Percentiles rank a stretch among this genome's conserved stretches.
Conservation (phyloP, 2,797 vertebrate species). For the Bradypus variegatus region DNA sequence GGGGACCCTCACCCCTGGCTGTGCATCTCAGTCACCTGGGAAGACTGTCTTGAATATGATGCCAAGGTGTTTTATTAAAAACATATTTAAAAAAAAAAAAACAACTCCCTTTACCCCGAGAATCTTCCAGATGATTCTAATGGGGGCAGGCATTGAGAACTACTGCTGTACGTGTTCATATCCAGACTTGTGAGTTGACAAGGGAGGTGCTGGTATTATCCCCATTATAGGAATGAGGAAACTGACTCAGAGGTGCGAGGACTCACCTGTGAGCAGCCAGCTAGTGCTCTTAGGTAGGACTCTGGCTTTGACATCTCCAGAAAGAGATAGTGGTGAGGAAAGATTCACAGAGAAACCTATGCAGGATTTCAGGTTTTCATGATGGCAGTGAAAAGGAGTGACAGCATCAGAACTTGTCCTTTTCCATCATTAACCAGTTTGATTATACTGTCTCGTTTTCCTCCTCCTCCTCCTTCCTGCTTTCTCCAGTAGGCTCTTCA, state of each 20-base stretch:
- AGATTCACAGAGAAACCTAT: background rate
- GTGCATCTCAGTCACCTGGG: background rate
- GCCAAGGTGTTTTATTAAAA: background rate
- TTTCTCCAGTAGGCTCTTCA: background rate
- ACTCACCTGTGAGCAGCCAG: background rate
- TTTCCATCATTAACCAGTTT: background rate
- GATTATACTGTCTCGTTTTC: background rate
- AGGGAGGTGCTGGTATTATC: background rate
- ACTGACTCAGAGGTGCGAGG: background rate
- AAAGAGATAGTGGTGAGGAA: background rate
- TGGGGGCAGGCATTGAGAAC: background rate
- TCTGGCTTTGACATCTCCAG: background rate
- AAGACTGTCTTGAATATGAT: background rate
- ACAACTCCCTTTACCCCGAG: background rate
- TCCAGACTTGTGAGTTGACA: background rate
- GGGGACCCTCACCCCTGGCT: background rate
- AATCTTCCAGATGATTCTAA: background rate
- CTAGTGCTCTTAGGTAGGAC: background rate
- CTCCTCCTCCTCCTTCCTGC: background rate
- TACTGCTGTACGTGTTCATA: accelerated
- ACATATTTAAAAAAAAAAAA: background rate
- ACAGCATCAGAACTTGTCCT: background rate
- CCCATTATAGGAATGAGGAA: background rate
- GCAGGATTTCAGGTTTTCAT: background rate
- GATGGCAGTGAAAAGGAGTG: background rate